Conservation (phyloP, 2,888 invertebrate species). For the Prosapia bicincta region DNA sequence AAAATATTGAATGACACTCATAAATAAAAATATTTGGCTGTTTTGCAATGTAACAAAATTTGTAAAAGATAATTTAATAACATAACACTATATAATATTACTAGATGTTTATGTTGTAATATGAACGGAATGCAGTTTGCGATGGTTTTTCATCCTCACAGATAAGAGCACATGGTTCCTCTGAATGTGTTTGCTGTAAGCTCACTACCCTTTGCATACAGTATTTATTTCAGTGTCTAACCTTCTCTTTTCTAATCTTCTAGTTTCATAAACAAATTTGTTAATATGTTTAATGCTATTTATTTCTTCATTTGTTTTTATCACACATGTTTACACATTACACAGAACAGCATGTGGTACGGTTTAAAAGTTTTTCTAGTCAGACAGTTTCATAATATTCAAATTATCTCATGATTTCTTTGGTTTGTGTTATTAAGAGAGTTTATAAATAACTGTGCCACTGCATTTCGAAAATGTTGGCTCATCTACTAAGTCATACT, state of each 20-base stretch:
- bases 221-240: neutral
- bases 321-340: neutral
- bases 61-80: neutral
- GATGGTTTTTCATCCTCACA: neutral
- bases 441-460: too few species aligned
- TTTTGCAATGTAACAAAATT: neutral
- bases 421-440: too few species aligned
- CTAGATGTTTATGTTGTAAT: neutral
- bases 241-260: neutral
- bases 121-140: neutral
- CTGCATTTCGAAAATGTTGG: too few species aligned
- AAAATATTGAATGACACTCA: neutral
- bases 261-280: neutral
- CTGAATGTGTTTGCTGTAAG: neutral
- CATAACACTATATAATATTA: neutral
- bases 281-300: neutral
- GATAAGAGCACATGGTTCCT: neutral
- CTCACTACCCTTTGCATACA: neutral
- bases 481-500: too few species aligned
- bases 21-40: neutral
- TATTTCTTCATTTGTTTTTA: neutral
- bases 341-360: neutral
- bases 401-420: too few species aligned
- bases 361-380: neutral
- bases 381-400: neutral